Base-by-base conservation (phyloP, 2,888 invertebrate genomes). In the Xestobium rufovillosum region DNA sequence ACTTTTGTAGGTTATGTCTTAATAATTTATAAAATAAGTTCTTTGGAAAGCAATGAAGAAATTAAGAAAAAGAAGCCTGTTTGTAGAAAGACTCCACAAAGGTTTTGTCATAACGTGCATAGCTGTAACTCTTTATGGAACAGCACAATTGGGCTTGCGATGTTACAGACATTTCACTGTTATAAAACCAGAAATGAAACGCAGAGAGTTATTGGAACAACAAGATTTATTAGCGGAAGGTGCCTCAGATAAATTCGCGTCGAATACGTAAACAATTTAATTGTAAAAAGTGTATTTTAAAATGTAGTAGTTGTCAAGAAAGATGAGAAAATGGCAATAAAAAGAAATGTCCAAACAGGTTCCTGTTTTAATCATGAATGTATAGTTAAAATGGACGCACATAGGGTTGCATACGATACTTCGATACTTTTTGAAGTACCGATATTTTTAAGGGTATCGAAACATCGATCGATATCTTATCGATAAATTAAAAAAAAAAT, bases 21-120 rank as follows among this genome's bases (percentile, higher is more conserved):
- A 13, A 29, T n/a, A 29, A 3, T 14, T 29, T n/a, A n/a, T 29
- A 29, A 16, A 31, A 10, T 31, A 17, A 16, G 14, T n/a, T 31
- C 10, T 16, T 16, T n/a, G 15, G n/a, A 17, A 19, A 26, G 51
- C 36, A 39, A 66, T 65, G 63, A 57, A 53, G 43, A 72, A 65
- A 51, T 54, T 58, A 28, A 57, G 65, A 27, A 53, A 56, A 41
- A 54, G 51, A 10, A 67, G 52, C 51, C 39, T 53, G 10, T 42
- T 71, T 12, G 35, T 72, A 15, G 70, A 76, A 46, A 65, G 57
- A 43, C 49, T 75, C 17, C 77, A 77, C 50, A 70, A 67, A 53
- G 72, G 73, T 13, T 65, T 69, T 28, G 76, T 76, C 1, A 60
- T 61, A 17, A 57, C 67, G 11, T 75, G 76, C 49, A 57, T 76